These are phyloP conservation scores for Geotrypetes seraphini DNA, from an alignment of 2,797 vertebrate species.

Conservation along the genomic window DNA sequence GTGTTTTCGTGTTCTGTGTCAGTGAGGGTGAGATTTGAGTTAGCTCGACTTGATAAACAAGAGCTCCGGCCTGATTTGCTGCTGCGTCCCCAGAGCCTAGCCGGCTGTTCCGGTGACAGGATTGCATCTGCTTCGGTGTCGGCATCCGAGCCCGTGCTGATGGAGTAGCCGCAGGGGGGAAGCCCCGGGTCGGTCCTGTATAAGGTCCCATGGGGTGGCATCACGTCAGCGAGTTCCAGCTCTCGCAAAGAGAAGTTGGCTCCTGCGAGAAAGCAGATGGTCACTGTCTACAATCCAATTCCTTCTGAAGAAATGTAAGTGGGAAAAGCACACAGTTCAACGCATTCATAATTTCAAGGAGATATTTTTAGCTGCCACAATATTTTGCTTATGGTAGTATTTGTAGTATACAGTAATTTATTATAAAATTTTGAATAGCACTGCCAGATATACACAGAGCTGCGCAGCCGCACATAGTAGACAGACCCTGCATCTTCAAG, in stretches of 20 bases:
- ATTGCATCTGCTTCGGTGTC: conserved; percentile 86
- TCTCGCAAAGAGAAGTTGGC: conserved; percentile 84
- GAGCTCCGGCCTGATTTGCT: conserved; percentile 91
- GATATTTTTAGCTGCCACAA: no score
- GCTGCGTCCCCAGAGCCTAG: conserved; percentile 84
- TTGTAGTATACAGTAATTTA: no score
- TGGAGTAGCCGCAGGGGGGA: conserved; percentile 82
- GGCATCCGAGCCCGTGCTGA: conserved; percentile 79
- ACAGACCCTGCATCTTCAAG: no score
- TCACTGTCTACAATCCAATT: no score
- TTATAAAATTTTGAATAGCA: no score
- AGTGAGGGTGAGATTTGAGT: conserved; percentile 94
- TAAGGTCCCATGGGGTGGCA: conserved; percentile 70
- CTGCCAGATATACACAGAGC: no score
- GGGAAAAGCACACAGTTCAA: no score
- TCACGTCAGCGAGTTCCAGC: conserved; percentile 77
- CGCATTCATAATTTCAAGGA: no score
- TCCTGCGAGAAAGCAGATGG: conserved; percentile 43
- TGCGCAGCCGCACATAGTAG: no score
- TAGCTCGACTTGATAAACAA: conserved; percentile 91
- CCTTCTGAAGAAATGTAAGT: no score
- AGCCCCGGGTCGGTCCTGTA: conserved; percentile 80
- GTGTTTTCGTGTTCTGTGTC: conserved; percentile 96
- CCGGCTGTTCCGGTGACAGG: conserved; percentile 82
- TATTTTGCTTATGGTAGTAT: no score